These are phyloP conservation scores for Cryptoprocta ferox DNA, from an alignment of 2,797 vertebrate genomes.

Conservation along the genomic window DNA sequence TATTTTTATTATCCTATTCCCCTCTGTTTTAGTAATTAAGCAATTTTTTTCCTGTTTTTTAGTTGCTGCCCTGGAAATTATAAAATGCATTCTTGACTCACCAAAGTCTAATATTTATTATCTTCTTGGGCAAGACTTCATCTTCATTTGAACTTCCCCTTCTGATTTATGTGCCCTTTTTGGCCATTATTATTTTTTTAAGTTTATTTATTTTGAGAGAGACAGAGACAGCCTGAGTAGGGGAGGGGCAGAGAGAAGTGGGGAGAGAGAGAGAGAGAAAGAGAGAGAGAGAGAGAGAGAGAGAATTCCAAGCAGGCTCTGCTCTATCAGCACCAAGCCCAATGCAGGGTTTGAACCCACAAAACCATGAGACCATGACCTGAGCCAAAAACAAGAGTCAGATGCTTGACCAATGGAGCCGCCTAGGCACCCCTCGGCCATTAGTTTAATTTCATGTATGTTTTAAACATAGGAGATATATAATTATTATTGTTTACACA, in stretches of 20 bases:
- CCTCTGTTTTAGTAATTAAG: background rate
- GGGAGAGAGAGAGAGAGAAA: no score
- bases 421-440: background rate
- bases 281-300: no score
- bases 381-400: no score
- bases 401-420: no score
- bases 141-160: background rate
- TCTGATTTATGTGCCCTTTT: background rate
- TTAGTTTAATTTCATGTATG: background rate
- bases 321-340: no score
- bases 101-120: background rate
- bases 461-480: background rate
- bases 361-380: no score
- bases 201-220: no score
- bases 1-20: conserved; percentile 14
- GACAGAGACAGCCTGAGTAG: no score
- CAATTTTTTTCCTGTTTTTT: background rate
- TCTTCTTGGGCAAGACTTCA: background rate
- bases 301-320: no score
- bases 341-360: no score
- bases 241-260: no score
- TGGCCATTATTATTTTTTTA: no score
- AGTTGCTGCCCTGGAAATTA: background rate
- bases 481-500: background rate
- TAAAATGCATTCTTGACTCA: background rate